phyloP scores from a whole-genome alignment of 2,888 invertebrate species.

The Plagodis dolabraria region DNA sequence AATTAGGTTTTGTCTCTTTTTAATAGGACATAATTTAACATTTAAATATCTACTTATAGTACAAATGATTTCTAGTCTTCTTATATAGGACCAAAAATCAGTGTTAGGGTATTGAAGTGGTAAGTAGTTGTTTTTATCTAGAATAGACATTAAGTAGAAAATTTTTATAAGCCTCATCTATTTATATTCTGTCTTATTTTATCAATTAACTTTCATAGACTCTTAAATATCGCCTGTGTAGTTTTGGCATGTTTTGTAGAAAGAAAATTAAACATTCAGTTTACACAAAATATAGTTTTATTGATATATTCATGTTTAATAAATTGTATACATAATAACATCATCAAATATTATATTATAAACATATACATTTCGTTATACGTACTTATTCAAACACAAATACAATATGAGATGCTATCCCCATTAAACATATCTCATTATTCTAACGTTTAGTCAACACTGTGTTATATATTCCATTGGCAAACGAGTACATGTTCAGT shows the following conservation, averaged over 20 bases:
- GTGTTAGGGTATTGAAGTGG: constrained; percentile 22
- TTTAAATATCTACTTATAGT: constrained; percentile 56
- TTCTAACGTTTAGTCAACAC: constrained; percentile 73
- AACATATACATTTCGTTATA: constrained; percentile 85
- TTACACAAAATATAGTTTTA: constrained; percentile 86
- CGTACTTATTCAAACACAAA: constrained; percentile 83
- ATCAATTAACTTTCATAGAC: background rate
- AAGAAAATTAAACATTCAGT: constrained; percentile 74
- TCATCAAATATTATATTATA: constrained; percentile 85
- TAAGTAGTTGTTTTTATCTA: constrained; percentile 11
- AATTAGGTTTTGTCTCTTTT: too few relatives aligned
- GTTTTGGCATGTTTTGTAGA: constrained; percentile 47
- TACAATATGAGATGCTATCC: constrained; percentile 84
- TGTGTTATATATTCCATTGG: constrained; percentile 63
- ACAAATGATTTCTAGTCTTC: constrained; percentile 73
- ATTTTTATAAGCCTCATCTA: background rate
- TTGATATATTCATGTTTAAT: constrained; percentile 85
- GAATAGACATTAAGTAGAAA: constrained; percentile 8
- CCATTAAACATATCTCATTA: constrained; percentile 74
- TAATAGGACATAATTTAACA: too few relatives aligned
- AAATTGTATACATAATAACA: constrained; percentile 86
- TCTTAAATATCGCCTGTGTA: constrained; percentile 9
- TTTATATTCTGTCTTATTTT: background rate
- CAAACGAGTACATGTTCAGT: constrained; percentile 58
- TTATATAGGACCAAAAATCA: constrained; percentile 49